A percentile compares a stretch with the other conserved stretches of the same genome.
phyloP scores from a whole-genome alignment of 2,797 vertebrate genomes.

The Notolepis coatsorum region DNA sequence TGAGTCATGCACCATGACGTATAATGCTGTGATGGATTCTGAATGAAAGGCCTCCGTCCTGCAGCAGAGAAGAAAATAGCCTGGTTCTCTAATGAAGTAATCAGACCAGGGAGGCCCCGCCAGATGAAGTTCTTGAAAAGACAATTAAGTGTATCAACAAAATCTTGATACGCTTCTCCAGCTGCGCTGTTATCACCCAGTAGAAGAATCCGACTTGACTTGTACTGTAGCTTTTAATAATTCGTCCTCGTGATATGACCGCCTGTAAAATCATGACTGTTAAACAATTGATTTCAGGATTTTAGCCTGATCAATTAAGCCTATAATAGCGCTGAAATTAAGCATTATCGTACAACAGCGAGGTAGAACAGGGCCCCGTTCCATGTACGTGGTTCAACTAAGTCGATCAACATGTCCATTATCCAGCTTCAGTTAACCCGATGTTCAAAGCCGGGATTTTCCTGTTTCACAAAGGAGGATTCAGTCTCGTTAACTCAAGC shows the following conservation, averaged over 20 bases:
- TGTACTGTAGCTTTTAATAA: not conserved
- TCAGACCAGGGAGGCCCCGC: constrained; percentile 42
- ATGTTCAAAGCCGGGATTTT: too few species aligned
- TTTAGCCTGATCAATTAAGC: too few species aligned
- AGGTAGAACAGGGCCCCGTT: too few species aligned
- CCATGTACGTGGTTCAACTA: too few species aligned
- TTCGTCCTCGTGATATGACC: not conserved
- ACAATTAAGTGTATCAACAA: constrained; percentile 28
- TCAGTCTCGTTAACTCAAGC: too few species aligned
- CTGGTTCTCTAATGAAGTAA: constrained; percentile 55
- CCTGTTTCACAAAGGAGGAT: too few species aligned
- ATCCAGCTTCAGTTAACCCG: too few species aligned
- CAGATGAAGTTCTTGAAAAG: constrained; percentile 31
- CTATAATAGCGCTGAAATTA: too few species aligned
- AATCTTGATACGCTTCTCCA: constrained; percentile 14
- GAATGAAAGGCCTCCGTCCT: constrained; percentile 38
- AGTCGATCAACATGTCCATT: too few species aligned
- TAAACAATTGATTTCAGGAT: too few species aligned
- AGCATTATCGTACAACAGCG: too few species aligned
- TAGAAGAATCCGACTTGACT: not conserved
- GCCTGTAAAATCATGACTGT: too few species aligned
- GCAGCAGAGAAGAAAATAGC: constrained; percentile 27
- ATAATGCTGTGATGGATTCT: constrained; percentile 27
- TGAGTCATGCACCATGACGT: constrained; percentile 6
- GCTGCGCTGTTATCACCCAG: constrained; percentile 4